Base-by-base conservation (phyloP, 2,888 invertebrate species). In the Tetrapedia diversipes region DNA sequence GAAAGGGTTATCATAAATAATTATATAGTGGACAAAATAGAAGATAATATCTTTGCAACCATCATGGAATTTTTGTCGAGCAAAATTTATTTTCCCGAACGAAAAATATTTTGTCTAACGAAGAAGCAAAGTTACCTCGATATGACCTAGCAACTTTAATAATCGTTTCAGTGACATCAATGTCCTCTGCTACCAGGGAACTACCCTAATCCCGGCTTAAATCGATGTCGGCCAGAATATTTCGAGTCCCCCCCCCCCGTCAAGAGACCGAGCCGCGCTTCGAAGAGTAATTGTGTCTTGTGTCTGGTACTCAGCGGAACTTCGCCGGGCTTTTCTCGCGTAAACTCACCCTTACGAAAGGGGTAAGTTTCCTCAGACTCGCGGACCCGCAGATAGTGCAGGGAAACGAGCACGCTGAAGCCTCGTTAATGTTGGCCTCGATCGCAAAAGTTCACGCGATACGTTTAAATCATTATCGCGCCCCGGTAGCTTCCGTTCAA, bases 391-490 rank as follows among this genome's bases (percentile, higher is more conserved):
- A 51, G 49, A 41, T 49, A n/a, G 51, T n/a, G 32, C 43, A 32
- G 14, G 22, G 22, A 59, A 77, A 70, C 29, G 63, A 67, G 51
- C 37, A 6, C 47, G 7, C 37, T 39, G 59, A 63, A 77, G 68
- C n/a, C 74, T 68, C 59, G 49, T 74, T 77, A 74, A 68, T 27
- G 74, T 29, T n/a, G 19, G 43, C 29, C 53, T 64, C 54, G 53
- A 68, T 74, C 64, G 43, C 51, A 16, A 71, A n/a, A 77, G 10
- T 63, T 78, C 43, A 7, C 19, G 39, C 61, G 34, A 34, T 60
- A 37, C 37, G 41, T 19, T 74, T 60, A 68, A 68, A 63, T 63
- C 49, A 34, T 14, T 22, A 0, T 11, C 11, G 22, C 45, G 19
- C 37, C 14, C 19, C 10, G 4, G 14, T 24, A n/a, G 10, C 39